Base-by-base conservation (phyloP, 2,888 invertebrate species). In the Pelosia muscerda region DNA sequence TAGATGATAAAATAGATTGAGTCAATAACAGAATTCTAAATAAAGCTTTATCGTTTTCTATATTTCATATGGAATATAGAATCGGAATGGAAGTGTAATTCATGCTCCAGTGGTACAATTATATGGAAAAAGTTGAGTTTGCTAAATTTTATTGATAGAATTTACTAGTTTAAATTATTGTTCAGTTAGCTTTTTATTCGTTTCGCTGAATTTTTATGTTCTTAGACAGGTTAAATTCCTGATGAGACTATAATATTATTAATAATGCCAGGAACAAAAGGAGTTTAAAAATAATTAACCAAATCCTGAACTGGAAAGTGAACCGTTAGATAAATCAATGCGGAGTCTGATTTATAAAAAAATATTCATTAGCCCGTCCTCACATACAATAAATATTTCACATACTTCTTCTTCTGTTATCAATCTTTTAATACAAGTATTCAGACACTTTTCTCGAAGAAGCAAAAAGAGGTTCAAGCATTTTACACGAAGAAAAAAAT, bases 121-220 rank as follows among this genome's bases (percentile, higher is more conserved):
- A 73, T 76, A 59, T 19, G 8, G 38, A 15, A 59, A 63, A 54
- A 63, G 34, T 13, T 62, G 55, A 56, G 53, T 63, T 58, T 26
- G 34, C 60, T 59, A 22, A 42, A 65, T 65, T 71, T 74, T 58
- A 74, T 74, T 71, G 57, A 28, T 65, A 65, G 23, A 57, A 59
- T 55, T 54, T 34, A 34, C n/a, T 56, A 56, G 19, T 31, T 56
- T 5, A 8, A 60, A 55, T 34, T 55, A 28, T 13, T 59, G 54
- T 11, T 5, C 38, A 38, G 34, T 23, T 9, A 53, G 19, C 6
- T n/a, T 60, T 66, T 54, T 34, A n/a, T 66, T 34, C 22, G 11
- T 6, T 23, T 19, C 10, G 3, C 10, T 59, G 23, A 34, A 38
- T 3, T 23, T 13, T 19, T 19, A 25, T 59, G 38, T 38, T 25